A percentile compares a stretch with the other conserved stretches of the same genome.
These are phyloP conservation scores for Oscheius sp. DNA, from an alignment of 2,888 invertebrate genomes.

Conservation along the genomic window DNA sequence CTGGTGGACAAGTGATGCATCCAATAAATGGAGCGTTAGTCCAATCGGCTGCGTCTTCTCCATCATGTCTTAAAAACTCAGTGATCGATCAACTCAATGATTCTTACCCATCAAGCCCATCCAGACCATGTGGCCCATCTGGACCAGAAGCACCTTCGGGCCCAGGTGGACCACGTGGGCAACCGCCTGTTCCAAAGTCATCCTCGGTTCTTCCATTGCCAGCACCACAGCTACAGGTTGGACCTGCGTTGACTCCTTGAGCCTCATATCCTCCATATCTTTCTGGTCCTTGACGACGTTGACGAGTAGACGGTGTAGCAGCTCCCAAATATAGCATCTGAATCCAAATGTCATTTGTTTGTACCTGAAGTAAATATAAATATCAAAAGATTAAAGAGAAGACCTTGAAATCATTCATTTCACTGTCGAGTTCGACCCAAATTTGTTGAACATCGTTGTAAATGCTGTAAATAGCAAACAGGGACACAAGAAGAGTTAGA, in stretches of 20 bases:
- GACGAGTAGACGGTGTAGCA: slow-evolving; percentile 48
- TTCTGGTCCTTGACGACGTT: slow-evolving; percentile 53
- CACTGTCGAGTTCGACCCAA: slow-evolving; percentile 54
- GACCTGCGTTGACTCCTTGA: slow-evolving; percentile 55
- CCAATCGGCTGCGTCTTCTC: slow-evolving; percentile 47
- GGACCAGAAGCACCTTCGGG: slow-evolving; percentile 49
- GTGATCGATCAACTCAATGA: background rate
- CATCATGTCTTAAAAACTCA: slow-evolving; percentile 17
- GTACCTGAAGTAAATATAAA: slow-evolving; percentile 30
- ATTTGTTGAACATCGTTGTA: slow-evolving; percentile 53
- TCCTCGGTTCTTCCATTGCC: slow-evolving; percentile 56
- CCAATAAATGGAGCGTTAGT: slow-evolving; percentile 55
- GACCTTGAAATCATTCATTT: slow-evolving; percentile 57
- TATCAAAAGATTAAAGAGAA: background rate
- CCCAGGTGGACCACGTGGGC: slow-evolving; percentile 55
- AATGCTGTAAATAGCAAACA: slow-evolving; percentile 52
- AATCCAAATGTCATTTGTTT: slow-evolving; percentile 54
- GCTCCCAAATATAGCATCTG: slow-evolving; percentile 58
- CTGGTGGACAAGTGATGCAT: slow-evolving; percentile 54
- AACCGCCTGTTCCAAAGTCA: slow-evolving; percentile 52
- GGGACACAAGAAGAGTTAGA: slow-evolving; percentile 53
- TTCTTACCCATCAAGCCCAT: slow-evolving; percentile 38
- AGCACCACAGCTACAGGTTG: slow-evolving; percentile 50
- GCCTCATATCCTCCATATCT: slow-evolving; percentile 58
- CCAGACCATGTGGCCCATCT: slow-evolving; percentile 50